phyloP scores from a whole-genome alignment of 2,113 vertebrate species.

The Thomomys bottae region DNA sequence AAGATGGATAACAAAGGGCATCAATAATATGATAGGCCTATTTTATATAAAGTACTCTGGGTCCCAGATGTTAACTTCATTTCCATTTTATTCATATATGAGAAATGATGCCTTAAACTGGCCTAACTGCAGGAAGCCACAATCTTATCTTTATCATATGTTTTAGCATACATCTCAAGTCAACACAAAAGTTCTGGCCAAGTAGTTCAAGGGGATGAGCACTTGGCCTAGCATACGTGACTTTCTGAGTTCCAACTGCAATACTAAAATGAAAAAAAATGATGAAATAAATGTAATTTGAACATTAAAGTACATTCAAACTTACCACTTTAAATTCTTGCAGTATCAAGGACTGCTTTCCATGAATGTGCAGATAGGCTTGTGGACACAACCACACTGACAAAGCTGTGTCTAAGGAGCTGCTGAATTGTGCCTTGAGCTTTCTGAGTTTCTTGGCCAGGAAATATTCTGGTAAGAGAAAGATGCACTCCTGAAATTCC shows the following conservation, averaged over 20 bases:
- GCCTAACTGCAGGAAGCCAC: background rate
- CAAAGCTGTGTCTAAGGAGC: background rate
- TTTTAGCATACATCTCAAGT: too few relatives aligned
- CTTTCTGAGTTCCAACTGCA: too few relatives aligned
- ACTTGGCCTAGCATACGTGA: too few relatives aligned
- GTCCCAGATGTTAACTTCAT: background rate
- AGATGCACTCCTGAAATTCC: background rate
- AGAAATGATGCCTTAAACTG: background rate
- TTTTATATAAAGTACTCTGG: background rate
- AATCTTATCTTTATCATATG: background rate
- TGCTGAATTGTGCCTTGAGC: background rate
- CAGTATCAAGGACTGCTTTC: background rate
- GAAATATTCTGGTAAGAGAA: background rate
- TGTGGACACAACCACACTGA: background rate
- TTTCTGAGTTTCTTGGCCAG: background rate
- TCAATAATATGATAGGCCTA: background rate
- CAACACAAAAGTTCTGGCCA: too few relatives aligned
- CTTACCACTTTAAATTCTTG: background rate
- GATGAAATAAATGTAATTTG: background rate
- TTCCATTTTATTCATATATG: background rate
- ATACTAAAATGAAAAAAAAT: background rate
- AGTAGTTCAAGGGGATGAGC: too few relatives aligned
- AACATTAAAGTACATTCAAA: background rate
- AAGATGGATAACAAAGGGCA: background rate
- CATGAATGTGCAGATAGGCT: background rate